Evolutionary conservation across 2,797 vertebrate genomes (phyloP), one percentile per base, ranked within the genome.

Genomic region (Cyclura pinguis): DNA sequence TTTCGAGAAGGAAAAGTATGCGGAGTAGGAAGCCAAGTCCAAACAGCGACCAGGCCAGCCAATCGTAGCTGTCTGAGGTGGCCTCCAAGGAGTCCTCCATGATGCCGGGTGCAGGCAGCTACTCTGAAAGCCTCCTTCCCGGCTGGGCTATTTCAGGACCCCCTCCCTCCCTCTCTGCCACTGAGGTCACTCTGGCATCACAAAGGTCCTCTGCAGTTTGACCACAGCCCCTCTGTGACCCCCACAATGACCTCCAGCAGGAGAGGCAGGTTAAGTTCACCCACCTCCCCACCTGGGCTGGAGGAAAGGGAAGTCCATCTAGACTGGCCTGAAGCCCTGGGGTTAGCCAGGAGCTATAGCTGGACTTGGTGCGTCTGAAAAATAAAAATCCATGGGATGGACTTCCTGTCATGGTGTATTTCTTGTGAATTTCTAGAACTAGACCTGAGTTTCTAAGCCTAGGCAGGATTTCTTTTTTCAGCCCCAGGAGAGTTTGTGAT

Each of bases 121-220:
- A 35, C 55, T 27, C 57, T 62, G 55, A 38, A n/a, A 82, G 57
- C 55, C 55, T 82, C 59, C 59, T 20, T 62, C 80, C 38, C 59
- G 80, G 80, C 80, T 42, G 59, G n/a, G 59, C 13, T 10, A 38
- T 82, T 35, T 82, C 38, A 82, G 22, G 27, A 35, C 42, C 42
- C 42, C 38, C 6, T 18, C 57, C 80, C 57, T 55, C 59, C 59
- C 50, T 52, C 18, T 18, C 18, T 62, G 20, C 18, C 20, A 4
- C 80, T 62, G 80, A 82, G 57, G 80, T 82, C 80, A 82, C 27
- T 8, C 57, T 62, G 62, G 57, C 80, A 62, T 82, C 80, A 82
- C 80, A 82, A 82, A 82, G 62, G 57, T 82, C 57, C 62, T 59
- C 62, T 62, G 57, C 57, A 82, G 80, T 12, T 38, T 82, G n/a